Base-by-base conservation (phyloP, 2,797 vertebrate genomes). In the Phataginus tricuspis region DNA sequence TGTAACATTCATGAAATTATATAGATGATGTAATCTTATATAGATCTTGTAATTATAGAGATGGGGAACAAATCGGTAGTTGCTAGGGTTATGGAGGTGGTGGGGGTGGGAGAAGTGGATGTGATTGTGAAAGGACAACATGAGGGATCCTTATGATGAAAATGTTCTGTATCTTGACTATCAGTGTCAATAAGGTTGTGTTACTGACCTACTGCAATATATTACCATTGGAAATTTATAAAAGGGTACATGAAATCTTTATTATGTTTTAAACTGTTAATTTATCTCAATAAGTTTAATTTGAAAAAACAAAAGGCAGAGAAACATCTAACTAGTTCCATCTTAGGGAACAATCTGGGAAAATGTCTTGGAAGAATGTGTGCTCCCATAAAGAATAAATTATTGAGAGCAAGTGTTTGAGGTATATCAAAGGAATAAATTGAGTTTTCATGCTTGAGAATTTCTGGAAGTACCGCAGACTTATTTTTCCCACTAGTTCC, bases 191-290 rank as follows among this genome's bases (percentile, higher is more conserved):
- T 68, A 29, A 57, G 16, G 23, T 79, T 64, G 55, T 51, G 31
- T 68, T 75, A 9, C 11, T 86, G 31, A 29, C 11, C 63, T 88
- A 5, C 86, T 84, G 29, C 55, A 53, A 74, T 23, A 29, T 68
- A 63, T 34, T 63, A 74, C 42, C 5, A 34, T 29, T 77, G 79
- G 34, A 74, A 80, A 71, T 23, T 68, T 84, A 39, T 68, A 61
- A 83, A 95, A 91, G 18, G 21, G 7, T 27, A 57, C 18, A 12
- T 49, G 19, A 64, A 23, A 59, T 61, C 42, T 86, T 55, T 79
- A 1, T 84, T 86, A 74, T 64, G 78, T 83, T 34, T 86, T 86
- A 69, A 94, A 34, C 25, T 78, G 15, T 91, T 96, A 89, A 89
- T 68, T 84, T 13, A 57, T 71, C 61, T 69, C 61, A 69, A 94